These are phyloP conservation scores for Amphimedon queenslandica DNA, from an alignment of 37 sponge, comb jelly and placozoan species.

Conservation along the genomic window DNA sequence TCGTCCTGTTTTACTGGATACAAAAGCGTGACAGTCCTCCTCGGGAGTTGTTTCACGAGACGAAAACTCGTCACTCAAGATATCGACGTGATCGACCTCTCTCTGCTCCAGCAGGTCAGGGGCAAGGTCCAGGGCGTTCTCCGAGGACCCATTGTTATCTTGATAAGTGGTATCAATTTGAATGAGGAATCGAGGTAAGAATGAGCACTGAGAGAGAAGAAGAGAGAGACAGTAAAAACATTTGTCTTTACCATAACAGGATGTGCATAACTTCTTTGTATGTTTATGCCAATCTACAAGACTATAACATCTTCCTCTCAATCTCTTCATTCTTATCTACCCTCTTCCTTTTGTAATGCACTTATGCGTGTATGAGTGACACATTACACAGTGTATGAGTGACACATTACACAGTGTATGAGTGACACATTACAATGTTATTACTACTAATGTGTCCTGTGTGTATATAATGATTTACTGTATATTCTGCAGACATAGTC, in stretches of 20 bases:
- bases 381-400: no score
- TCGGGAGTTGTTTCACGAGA: constrained; percentile 25
- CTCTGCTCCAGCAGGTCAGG: constrained; percentile 40
- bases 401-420: no score
- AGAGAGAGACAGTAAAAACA: constrained; percentile 13
- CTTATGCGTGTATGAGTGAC: no score
- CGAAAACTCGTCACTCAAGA: constrained; percentile 48
- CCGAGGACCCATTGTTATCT: constrained; percentile 55
- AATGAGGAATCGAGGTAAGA: constrained; percentile 54
- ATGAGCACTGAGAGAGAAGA: constrained; percentile 52
- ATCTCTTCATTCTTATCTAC: no score
- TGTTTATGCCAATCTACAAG: no score
- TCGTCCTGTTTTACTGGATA: constrained; percentile 70
- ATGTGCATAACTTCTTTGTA: neutral
- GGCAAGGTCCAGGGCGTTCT: constrained; percentile 44
- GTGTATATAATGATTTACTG: no score
- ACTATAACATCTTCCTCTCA: no score
- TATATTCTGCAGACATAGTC: no score
- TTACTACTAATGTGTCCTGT: no score
- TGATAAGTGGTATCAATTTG: constrained; percentile 64
- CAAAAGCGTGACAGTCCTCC: constrained; percentile 52
- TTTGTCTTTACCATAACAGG: neutral
- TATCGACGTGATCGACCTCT: constrained; percentile 63
- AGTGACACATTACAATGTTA: no score
- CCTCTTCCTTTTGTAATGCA: no score